Base-by-base conservation (phyloP, 64 coral and sea anemone genomes). In the Astreopora myriophthalma region DNA sequence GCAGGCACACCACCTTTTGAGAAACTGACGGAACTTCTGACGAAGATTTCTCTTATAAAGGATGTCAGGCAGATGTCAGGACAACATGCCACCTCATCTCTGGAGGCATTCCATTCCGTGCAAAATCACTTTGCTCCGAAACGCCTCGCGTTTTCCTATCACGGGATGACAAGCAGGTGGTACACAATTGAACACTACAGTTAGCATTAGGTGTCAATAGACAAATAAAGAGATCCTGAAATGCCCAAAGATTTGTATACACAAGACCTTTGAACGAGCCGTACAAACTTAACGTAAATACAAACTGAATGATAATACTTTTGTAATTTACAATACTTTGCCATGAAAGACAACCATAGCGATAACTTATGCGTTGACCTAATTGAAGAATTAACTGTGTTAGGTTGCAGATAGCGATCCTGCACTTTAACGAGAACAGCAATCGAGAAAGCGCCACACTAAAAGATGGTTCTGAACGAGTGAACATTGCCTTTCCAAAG, bases 21-120 rank as follows among this genome's bases (percentile, higher is more conserved):
- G 13, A 74, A 71, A 5, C 75, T 94, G 0, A 87, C 75, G 27
- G 92, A 94, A 19, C 34, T 94, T 28, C 48, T 88, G 19, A 86
- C 87, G 57, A 66, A 27, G 13, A 57, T 46, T 5, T 73, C 39
- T 1, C 46, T 94, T 20, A 55, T 76, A 61, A 88, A 82, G 1
- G 74, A 87, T 10, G 77, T 93, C 9, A 20, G 42, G n/a, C 86
- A 94, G 62, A 49, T 94, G 44, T 93, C 91, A 11, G 85, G 73
- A 19, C 22, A 14, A 16, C 85, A 86, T 26, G 75, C 86, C 34
- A 94, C 92, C 1, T 94, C 92, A 6, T 94, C 92, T 0, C 46
- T 72, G 0, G 92, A 94, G 70, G 85, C 85, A 8, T 94, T 81
- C 10, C 92, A 94, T 68, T 88, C 84, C 30, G 65, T 94, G 3